A percentile compares a stretch with the other conserved stretches of the same genome.
Conservation (phyloP, 2,797 vertebrate species). For the Apogon talboti region DNA sequence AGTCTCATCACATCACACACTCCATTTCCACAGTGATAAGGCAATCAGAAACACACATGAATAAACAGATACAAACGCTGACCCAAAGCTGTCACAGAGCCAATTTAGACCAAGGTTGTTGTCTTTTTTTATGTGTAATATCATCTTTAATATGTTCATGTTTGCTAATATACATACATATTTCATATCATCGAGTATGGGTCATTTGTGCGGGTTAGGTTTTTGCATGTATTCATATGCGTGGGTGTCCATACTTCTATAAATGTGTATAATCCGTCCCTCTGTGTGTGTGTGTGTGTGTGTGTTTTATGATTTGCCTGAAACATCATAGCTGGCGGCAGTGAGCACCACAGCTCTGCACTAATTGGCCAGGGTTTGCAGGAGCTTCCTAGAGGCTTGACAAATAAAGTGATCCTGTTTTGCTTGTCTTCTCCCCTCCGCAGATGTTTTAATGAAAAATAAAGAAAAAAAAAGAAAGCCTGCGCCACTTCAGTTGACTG, state of each 20-base stretch:
- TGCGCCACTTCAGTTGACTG: background rate
- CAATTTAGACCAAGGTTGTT: slow-evolving; percentile 76
- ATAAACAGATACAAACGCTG: slow-evolving; percentile 28
- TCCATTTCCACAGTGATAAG: slow-evolving; percentile 64
- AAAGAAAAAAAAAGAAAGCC: slow-evolving; percentile 12
- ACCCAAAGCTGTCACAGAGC: slow-evolving; percentile 75
- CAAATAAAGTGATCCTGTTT: slow-evolving; percentile 66
- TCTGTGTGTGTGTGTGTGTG: slow-evolving; percentile 20
- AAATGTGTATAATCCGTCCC: too few species aligned
- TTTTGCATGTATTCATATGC: background rate
- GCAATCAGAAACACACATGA: background rate
- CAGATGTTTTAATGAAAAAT: slow-evolving; percentile 38
- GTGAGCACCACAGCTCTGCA: slow-evolving; percentile 54
- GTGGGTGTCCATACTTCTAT: background rate
- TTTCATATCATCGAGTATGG: too few species aligned
- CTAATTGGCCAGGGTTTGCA: slow-evolving; percentile 81
- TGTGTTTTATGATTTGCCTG: slow-evolving; percentile 9
- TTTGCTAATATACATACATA: too few species aligned
- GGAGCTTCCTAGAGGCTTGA: slow-evolving; percentile 72
- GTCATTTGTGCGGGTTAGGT: background rate
- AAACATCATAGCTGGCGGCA: slow-evolving; percentile 46
- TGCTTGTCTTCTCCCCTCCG: slow-evolving; percentile 12
- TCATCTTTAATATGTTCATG: too few species aligned
- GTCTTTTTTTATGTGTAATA: background rate
- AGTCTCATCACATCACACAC: slow-evolving; percentile 50